Evolutionary conservation across 1,140 invertebrate genomes (phyloP).

Genomic region (Megalopta genalis): DNA sequence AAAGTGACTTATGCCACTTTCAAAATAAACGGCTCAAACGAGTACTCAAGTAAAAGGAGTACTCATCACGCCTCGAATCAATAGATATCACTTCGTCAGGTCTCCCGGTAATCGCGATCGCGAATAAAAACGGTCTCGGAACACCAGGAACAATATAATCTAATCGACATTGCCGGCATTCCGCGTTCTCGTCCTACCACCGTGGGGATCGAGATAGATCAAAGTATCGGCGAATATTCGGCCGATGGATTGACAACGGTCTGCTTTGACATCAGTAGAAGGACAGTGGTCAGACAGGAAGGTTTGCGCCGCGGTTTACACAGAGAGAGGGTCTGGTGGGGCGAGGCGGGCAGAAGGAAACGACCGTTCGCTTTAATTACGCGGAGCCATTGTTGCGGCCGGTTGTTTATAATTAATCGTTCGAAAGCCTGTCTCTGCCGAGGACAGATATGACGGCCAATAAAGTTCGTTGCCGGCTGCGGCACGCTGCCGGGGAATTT

Average conservation of each 20-base stretch:
- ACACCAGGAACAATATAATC: background rate
- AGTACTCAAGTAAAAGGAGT: too few species aligned
- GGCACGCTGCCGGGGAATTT: conserved; percentile 69
- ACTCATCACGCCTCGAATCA: background rate
- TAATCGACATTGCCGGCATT: background rate
- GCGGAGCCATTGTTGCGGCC: conserved; percentile 72
- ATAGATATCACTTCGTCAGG: too few species aligned
- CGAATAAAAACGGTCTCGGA: background rate
- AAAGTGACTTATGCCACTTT: too few species aligned
- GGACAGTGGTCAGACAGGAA: conserved; percentile 33
- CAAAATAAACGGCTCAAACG: too few species aligned
- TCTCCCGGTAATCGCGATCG: too few species aligned
- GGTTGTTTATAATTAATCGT: conserved; percentile 79
- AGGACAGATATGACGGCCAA: conserved; percentile 78
- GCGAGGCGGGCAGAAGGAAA: conserved; percentile 53
- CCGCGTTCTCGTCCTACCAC: background rate
- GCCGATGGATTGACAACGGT: conserved; percentile 34
- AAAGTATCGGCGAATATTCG: conserved; percentile 13
- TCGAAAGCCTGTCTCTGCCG: conserved; percentile 72
- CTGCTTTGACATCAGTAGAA: conserved; percentile 56
- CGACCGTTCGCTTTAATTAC: conserved; percentile 72
- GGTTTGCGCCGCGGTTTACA: conserved; percentile 34
- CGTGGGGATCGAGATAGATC: background rate
- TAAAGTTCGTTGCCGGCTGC: conserved; percentile 76
- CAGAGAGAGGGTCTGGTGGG: conserved; percentile 4